Evolutionary conservation across 2,888 invertebrate genomes (phyloP).

Genomic region (Alitta virens): DNA sequence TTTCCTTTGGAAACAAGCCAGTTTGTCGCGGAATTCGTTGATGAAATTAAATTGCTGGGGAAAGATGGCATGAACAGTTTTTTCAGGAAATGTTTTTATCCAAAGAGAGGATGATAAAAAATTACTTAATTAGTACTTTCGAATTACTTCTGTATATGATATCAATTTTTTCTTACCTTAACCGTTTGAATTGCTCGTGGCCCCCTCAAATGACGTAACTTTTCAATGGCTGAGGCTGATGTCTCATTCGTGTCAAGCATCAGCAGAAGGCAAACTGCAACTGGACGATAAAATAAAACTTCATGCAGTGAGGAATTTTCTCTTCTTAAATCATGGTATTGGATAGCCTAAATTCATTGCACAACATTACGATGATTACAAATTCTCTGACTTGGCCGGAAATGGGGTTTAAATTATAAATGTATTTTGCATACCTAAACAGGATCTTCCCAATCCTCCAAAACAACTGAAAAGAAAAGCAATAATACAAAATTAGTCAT

Average conservation of each 20-base stretch:
- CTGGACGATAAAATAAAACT: constrained; percentile 22
- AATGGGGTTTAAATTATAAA: too few relatives aligned
- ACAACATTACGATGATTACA: too few relatives aligned
- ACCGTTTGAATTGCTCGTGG: constrained; percentile 43
- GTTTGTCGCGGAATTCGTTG: constrained; percentile 36
- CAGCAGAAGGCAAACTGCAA: constrained; percentile 40
- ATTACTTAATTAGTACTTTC: too few relatives aligned
- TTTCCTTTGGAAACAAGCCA: constrained; percentile 30
- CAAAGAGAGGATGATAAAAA: too few relatives aligned
- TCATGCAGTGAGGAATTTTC: too few relatives aligned
- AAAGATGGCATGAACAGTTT: too few relatives aligned
- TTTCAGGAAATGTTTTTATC: too few relatives aligned
- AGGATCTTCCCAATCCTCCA: constrained; percentile 46
- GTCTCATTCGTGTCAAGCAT: constrained; percentile 34
- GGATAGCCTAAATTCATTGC: too few relatives aligned
- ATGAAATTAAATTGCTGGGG: constrained; percentile 45
- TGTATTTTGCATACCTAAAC: constrained; percentile 34
- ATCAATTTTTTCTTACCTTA: constrained; percentile 31
- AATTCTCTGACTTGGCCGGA: too few relatives aligned
- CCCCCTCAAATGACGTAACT: constrained; percentile 36
- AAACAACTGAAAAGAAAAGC: constrained; percentile 37
- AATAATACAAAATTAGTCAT: too few relatives aligned
- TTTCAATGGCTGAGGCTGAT: constrained; percentile 36
- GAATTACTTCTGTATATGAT: not conserved
- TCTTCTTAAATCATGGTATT: too few relatives aligned